Conservation (phyloP, 2,113 vertebrate species). For the Thermophis baileyi region DNA sequence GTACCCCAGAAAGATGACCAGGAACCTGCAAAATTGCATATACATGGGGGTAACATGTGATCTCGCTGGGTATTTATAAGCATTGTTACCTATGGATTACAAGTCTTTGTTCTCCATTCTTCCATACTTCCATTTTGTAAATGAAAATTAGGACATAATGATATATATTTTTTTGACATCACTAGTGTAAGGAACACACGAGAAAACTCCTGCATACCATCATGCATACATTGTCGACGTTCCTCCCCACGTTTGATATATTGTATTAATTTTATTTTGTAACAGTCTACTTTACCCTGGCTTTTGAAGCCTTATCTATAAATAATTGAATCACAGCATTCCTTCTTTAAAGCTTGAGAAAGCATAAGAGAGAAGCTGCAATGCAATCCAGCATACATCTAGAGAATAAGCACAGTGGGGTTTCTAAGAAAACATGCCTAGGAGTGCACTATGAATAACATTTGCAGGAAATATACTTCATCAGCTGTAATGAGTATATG, state of each 20-base stretch:
- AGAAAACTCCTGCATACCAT: neutral
- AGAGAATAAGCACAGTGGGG: neutral
- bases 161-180: neutral
- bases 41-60: neutral
- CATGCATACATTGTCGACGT: neutral
- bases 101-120: neutral
- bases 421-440: neutral
- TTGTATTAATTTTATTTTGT: neutral
- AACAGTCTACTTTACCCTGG: neutral
- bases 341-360: neutral
- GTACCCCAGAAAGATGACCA: neutral
- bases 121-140: neutral
- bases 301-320: neutral
- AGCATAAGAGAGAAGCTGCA: neutral
- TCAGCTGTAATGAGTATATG: neutral
- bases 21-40: neutral
- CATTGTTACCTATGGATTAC: neutral
- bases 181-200: neutral
- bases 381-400: neutral
- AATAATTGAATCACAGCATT: neutral
- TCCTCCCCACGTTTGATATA: neutral
- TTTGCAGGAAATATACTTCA: neutral
- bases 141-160: neutral
- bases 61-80: neutral
- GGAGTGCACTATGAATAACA: neutral